phyloP scores from a whole-genome alignment of 2,888 invertebrate genomes.

The Opisthograptis luteolata region DNA sequence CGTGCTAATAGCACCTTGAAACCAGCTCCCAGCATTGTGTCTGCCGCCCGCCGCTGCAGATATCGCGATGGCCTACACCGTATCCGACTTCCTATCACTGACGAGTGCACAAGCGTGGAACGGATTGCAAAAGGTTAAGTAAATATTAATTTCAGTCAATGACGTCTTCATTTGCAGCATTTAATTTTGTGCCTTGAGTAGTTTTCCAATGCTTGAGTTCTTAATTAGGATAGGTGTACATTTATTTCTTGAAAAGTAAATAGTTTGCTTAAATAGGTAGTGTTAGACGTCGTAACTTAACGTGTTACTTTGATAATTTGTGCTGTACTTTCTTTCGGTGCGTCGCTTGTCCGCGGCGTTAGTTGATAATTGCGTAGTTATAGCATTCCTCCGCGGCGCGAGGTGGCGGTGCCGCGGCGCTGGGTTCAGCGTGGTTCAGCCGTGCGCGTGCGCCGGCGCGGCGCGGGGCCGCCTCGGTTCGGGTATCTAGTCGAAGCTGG shows the following conservation, averaged over 20 bases:
- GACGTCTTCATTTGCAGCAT: not conserved
- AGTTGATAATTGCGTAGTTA: conserved; percentile 37
- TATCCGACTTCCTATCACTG: conserved; percentile 34
- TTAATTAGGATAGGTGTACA: too few species aligned
- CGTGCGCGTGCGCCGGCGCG: too few species aligned
- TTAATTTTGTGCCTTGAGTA: not conserved
- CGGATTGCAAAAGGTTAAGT: conserved; percentile 19
- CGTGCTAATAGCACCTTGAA: conserved; percentile 51
- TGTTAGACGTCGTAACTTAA: not conserved
- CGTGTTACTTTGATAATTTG: conserved; percentile 9
- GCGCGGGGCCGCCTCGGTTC: not conserved
- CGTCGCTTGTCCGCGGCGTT: conserved; percentile 22
- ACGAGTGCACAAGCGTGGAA: conserved; percentile 19
- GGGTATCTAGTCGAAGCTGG: conserved; percentile 52
- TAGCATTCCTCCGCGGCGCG: conserved; percentile 47
- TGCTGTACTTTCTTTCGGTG: conserved; percentile 52
- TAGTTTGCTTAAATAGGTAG: too few species aligned
- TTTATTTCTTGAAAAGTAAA: not conserved
- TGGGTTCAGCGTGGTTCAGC: not conserved
- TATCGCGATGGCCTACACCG: conserved; percentile 28
- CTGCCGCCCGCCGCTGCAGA: conserved; percentile 18
- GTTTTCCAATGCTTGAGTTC: not conserved
- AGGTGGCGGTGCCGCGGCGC: conserved; percentile 18
- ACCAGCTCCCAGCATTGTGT: conserved; percentile 55
- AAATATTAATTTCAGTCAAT: too few species aligned